These are phyloP conservation scores for Adelognathus sp. DNA, from an alignment of 2,888 invertebrate species.

Conservation along the genomic window DNA sequence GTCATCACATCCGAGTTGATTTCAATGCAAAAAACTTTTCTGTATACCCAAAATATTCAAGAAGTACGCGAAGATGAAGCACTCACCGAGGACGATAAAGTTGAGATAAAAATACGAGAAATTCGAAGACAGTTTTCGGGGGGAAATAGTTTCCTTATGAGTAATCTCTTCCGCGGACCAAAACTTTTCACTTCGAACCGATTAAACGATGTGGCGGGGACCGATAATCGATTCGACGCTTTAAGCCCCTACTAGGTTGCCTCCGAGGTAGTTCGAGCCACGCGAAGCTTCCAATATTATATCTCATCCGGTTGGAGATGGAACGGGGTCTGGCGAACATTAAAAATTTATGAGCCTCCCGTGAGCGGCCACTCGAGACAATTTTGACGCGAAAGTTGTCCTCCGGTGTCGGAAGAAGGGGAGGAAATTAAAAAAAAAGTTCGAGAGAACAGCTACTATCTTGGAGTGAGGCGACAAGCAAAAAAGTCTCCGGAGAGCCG, in stretches of 20 bases:
- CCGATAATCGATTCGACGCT: conserved; percentile 41
- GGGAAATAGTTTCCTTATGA: conserved; percentile 6
- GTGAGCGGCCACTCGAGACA: conserved; percentile 22
- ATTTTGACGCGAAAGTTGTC: conserved; percentile 47
- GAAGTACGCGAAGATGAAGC: not conserved
- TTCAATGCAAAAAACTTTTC: not conserved
- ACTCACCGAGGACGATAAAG: not conserved
- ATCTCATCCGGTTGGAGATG: not conserved
- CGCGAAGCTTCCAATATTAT: conserved; percentile 18
- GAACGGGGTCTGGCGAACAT: not conserved
- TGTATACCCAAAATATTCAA: not conserved
- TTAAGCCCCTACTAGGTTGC: not conserved
- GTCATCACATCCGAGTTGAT: not conserved
- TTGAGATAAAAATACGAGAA: not conserved
- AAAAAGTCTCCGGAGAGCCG: conserved; percentile 19
- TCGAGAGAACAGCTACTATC: not conserved
- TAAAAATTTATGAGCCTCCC: conserved; percentile 44
- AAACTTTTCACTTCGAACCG: conserved; percentile 40
- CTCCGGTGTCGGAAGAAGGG: conserved; percentile 20
- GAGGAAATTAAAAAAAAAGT: conserved; percentile 16
- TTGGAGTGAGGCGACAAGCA: conserved; percentile 6
- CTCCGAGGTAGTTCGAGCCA: not conserved
- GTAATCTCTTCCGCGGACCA: not conserved
- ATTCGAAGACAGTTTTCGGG: not conserved
- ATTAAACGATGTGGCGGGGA: conserved; percentile 31